These are phyloP conservation scores for Melanostoma mellinum DNA, from an alignment of 2,888 invertebrate species.

Conservation along the genomic window DNA sequence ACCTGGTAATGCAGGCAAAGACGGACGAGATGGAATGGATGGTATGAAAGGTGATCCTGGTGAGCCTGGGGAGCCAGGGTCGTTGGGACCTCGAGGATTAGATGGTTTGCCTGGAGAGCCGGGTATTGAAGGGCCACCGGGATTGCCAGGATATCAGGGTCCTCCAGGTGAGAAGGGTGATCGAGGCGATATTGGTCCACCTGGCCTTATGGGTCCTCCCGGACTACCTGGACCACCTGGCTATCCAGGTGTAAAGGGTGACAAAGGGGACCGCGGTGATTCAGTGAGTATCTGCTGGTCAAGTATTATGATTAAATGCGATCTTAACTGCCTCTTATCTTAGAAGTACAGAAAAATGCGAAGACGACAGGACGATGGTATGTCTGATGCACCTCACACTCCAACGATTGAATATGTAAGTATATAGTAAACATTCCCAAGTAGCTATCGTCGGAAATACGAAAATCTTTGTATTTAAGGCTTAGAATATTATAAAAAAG, in stretches of 20 bases:
- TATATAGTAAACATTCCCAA: constrained; percentile 9
- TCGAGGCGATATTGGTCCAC: constrained; percentile 93
- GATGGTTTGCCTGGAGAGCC: constrained; percentile 89
- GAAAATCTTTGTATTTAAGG: too few species aligned
- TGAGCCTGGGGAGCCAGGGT: constrained; percentile 89
- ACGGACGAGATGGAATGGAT: constrained; percentile 82
- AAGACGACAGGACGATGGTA: constrained; percentile 82
- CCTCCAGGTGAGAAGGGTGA: constrained; percentile 93
- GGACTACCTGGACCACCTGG: constrained; percentile 92
- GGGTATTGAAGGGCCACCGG: constrained; percentile 95
- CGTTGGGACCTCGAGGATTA: constrained; percentile 88
- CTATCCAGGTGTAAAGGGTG: constrained; percentile 94
- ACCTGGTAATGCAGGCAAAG: constrained; percentile 83
- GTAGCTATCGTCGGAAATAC: too few species aligned
- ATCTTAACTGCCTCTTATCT: constrained; percentile 74
- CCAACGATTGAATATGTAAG: constrained; percentile 82
- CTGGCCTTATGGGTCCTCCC: constrained; percentile 96
- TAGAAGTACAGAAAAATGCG: constrained; percentile 82
- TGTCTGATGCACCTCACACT: constrained; percentile 82
- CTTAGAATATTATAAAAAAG: too few species aligned
- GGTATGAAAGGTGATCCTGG: constrained; percentile 84
- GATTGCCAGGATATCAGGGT: constrained; percentile 89
- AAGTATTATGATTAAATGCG: constrained; percentile 11
- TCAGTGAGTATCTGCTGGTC: constrained; percentile 86
- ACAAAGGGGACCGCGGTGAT: constrained; percentile 96